phyloP scores from a whole-genome alignment of 2,113 vertebrate genomes.

The Apodemus sylvaticus region DNA sequence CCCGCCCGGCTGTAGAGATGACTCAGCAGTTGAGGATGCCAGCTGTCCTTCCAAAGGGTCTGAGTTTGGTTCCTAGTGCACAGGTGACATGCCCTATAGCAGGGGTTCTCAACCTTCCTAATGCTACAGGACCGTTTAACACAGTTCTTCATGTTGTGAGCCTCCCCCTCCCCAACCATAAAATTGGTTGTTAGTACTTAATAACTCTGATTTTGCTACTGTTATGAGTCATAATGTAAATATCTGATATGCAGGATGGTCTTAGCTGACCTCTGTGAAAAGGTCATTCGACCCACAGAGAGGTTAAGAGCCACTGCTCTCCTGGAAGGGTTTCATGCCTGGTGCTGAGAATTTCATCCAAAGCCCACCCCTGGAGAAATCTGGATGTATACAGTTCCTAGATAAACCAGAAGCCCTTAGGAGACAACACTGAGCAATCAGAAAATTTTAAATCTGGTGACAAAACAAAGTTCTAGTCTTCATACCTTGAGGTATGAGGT shows the following conservation, averaged over 20 bases:
- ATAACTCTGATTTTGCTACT: too few relatives aligned
- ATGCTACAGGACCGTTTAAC: background rate
- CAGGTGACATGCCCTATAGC: background rate
- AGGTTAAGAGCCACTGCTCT: background rate
- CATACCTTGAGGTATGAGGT: background rate
- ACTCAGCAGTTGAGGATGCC: background rate
- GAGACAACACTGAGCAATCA: background rate
- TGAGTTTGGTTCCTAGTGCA: background rate
- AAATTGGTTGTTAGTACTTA: too few relatives aligned
- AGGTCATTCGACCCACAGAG: background rate
- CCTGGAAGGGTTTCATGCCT: background rate
- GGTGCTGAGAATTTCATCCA: background rate
- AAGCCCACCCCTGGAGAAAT: background rate
- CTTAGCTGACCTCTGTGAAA: background rate
- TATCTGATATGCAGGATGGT: too few relatives aligned
- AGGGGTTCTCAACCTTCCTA: background rate
- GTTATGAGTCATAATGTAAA: too few relatives aligned
- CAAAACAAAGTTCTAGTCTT: constrained; percentile 12
- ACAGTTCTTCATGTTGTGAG: too few relatives aligned
- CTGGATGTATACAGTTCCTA: background rate
- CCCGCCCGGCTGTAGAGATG: background rate
- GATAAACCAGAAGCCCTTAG: background rate
- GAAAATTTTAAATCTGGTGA: background rate
- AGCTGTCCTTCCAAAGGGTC: background rate
- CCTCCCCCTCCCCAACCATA: too few relatives aligned